A percentile compares a stretch with the other conserved stretches of the same genome.
Evolutionary conservation across 2,113 vertebrate genomes (phyloP).

Genomic region (Datnioides undecimradiatus): DNA sequence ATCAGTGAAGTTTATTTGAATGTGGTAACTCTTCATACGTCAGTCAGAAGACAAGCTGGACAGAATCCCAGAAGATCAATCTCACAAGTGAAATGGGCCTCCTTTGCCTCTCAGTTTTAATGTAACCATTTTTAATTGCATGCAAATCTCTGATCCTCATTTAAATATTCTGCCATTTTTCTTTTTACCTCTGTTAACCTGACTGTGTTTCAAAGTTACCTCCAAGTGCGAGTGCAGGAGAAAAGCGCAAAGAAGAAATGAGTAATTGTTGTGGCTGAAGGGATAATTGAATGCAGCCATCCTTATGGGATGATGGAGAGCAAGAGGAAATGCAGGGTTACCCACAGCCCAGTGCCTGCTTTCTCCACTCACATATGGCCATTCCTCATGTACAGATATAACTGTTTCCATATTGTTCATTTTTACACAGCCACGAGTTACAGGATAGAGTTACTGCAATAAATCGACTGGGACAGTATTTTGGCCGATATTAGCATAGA

Average conservation of each 20-base stretch:
- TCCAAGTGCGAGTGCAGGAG: constrained; percentile 4
- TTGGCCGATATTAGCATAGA: not conserved
- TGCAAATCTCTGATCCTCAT: not conserved
- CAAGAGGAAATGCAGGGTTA: constrained; percentile 39
- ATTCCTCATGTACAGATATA: not conserved
- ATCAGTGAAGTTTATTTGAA: not conserved
- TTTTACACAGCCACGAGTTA: not conserved
- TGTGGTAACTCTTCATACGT: not conserved
- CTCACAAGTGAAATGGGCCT: not conserved
- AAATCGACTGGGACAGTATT: not conserved
- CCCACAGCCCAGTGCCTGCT: constrained; percentile 14
- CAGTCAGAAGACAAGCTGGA: not conserved
- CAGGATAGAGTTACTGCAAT: not conserved
- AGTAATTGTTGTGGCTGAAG: constrained; percentile 46
- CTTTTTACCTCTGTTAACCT: not conserved
- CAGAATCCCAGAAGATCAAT: not conserved
- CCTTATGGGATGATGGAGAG: constrained; percentile 35
- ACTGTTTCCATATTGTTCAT: constrained; percentile 6
- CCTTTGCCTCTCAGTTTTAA: not conserved
- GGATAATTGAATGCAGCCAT: constrained; percentile 29
- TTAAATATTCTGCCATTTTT: not conserved
- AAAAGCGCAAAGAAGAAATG: constrained; percentile 7
- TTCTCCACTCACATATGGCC: constrained; percentile 54
- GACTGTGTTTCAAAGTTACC: not conserved
- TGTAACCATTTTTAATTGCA: not conserved